A percentile compares a stretch with the other conserved stretches of the same genome.
Evolutionary conservation across 2,113 vertebrate genomes (phyloP).

Genomic region (Okapia johnstoni): DNA sequence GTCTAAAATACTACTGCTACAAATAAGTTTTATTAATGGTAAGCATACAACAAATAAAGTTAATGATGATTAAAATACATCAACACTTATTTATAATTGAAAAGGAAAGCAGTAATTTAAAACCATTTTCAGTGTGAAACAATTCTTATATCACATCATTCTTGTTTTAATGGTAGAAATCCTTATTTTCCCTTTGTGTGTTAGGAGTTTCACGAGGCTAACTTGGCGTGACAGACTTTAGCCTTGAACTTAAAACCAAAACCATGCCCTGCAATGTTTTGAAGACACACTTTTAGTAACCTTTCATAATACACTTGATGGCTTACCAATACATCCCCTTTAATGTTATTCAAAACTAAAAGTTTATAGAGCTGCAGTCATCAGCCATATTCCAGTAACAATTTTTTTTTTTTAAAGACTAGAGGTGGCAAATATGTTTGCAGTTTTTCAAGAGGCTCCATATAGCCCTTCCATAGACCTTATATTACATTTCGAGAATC

Average conservation of each 20-base stretch:
- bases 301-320: neutral
- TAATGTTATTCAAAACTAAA: neutral
- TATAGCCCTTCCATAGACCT: neutral
- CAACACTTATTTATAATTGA: neutral
- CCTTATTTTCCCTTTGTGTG: neutral
- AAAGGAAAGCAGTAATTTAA: neutral
- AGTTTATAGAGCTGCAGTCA: neutral
- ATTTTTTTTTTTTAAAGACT: neutral
- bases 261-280: neutral
- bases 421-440: neutral
- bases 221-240: neutral
- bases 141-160: neutral
- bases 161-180: neutral
- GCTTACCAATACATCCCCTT: neutral
- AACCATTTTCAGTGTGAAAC: neutral
- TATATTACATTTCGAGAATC: neutral
- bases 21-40: neutral
- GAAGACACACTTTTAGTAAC: neutral
- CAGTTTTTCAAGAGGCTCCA: neutral
- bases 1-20: neutral
- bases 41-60: neutral
- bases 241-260: neutral
- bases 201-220: neutral
- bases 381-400: neutral
- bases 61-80: neutral